These are phyloP conservation scores for Corbicula japonica DNA, from an alignment of 2,888 invertebrate genomes.

Conservation along the genomic window DNA sequence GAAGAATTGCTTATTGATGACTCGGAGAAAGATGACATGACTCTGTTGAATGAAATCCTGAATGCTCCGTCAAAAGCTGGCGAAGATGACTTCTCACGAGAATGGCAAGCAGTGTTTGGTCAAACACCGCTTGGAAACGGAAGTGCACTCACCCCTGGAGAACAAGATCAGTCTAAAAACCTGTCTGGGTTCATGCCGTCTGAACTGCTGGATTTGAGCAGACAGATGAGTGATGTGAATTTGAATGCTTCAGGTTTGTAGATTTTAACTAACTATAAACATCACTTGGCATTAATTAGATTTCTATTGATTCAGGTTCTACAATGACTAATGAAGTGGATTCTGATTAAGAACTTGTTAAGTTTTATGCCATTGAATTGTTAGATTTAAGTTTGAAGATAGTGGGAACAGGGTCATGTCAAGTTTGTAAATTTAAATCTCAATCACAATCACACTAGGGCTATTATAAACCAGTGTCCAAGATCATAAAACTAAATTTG, in stretches of 20 bases:
- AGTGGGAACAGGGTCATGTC: too few relatives aligned
- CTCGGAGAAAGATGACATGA: slow-evolving; percentile 86
- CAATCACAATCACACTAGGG: too few relatives aligned
- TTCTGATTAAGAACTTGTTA: too few relatives aligned
- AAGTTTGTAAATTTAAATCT: too few relatives aligned
- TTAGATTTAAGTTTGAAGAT: too few relatives aligned
- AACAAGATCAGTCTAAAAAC: slow-evolving; percentile 74
- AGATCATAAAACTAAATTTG: too few relatives aligned
- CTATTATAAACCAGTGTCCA: too few relatives aligned
- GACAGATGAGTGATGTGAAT: slow-evolving; percentile 65
- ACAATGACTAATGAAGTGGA: too few relatives aligned
- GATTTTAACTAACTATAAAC: too few relatives aligned
- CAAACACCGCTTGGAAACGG: slow-evolving; percentile 65
- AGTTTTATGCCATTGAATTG: too few relatives aligned
- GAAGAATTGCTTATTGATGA: slow-evolving; percentile 84
- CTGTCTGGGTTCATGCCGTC: slow-evolving; percentile 86
- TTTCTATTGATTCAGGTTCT: too few relatives aligned
- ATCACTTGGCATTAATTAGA: too few relatives aligned
- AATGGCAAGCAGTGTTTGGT: slow-evolving; percentile 86
- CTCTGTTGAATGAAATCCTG: slow-evolving; percentile 87
- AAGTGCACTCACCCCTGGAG: slow-evolving; percentile 71
- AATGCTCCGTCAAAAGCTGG: slow-evolving; percentile 83
- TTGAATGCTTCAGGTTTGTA: slow-evolving; percentile 47
- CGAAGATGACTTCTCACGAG: slow-evolving; percentile 84
- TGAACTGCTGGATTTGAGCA: slow-evolving; percentile 84